Percentiles rank a stretch among this genome's conserved stretches.
These are phyloP conservation scores for Achatina immaculata DNA, from an alignment of 1,140 invertebrate genomes.

Conservation along the genomic window DNA sequence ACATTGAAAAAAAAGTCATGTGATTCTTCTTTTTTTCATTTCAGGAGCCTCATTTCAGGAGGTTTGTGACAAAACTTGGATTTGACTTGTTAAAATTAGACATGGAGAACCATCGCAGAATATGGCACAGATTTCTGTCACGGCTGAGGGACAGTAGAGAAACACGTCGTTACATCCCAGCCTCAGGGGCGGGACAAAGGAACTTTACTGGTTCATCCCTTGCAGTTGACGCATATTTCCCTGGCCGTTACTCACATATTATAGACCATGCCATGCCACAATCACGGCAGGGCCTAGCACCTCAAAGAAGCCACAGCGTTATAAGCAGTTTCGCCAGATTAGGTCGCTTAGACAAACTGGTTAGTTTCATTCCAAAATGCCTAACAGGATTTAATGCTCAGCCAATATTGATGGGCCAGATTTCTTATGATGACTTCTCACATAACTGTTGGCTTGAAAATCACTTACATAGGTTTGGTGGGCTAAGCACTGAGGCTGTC, in stretches of 20 bases:
- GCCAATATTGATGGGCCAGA: neutral
- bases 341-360: neutral
- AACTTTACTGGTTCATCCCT: neutral
- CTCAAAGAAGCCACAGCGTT: neutral
- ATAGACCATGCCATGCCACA: neutral
- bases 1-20: neutral
- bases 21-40: neutral
- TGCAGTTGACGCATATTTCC: no score
- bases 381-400: constrained; percentile 9
- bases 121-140: constrained; percentile 1
- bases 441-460: constrained; percentile 27
- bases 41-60: neutral
- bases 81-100: neutral
- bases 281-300: no score
- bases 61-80: neutral
- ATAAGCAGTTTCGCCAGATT: no score
- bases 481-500: neutral
- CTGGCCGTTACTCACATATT: neutral
- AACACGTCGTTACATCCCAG: neutral
- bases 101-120: constrained; percentile 6
- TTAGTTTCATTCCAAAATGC: constrained; percentile 19
- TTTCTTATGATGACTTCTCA: constrained; percentile 21
- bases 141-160: neutral
- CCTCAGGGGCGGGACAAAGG: neutral
- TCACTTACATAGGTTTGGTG: constrained; percentile 20